These are phyloP conservation scores for Chaenodraco wilsoni DNA, from an alignment of 2,797 vertebrate species.

Conservation along the genomic window DNA sequence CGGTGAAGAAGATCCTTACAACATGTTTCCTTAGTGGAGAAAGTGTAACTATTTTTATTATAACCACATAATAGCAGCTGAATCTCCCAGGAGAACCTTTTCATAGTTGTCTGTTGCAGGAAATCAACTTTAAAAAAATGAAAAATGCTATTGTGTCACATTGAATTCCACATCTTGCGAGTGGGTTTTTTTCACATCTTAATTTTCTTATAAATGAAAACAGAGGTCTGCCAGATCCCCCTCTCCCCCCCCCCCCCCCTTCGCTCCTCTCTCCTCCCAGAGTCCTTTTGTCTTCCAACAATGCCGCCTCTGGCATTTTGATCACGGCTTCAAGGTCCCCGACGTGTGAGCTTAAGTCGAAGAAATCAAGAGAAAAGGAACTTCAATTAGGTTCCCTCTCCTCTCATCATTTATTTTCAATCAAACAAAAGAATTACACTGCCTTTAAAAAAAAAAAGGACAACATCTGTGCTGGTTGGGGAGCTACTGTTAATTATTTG, in stretches of 20 bases:
- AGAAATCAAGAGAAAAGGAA: conserved; percentile 39
- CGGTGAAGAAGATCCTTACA: conserved; percentile 7
- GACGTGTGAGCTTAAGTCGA: conserved; percentile 31
- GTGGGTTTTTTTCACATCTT: conserved; percentile 10
- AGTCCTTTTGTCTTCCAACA: conserved; percentile 48
- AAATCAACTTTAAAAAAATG: conserved; percentile 29
- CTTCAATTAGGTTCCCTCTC: conserved; percentile 37
- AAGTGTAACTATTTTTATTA: conserved; percentile 20
- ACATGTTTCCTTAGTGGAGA: not conserved
- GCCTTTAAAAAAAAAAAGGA: not conserved
- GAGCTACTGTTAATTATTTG: conserved; percentile 4
- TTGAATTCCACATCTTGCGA: conserved; percentile 17
- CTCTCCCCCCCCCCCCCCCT: not conserved
- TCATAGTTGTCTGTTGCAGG: conserved; percentile 21
- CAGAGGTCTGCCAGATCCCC: conserved; percentile 13
- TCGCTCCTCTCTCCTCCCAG: not conserved
- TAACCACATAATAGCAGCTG: conserved; percentile 19
- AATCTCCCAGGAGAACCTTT: conserved; percentile 13
- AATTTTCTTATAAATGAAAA: conserved; percentile 24
- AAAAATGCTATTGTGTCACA: not conserved
- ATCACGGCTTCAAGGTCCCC: conserved; percentile 53
- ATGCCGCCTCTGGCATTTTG: conserved; percentile 42
- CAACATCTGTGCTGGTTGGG: conserved; percentile 20
- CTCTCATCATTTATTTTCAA: conserved; percentile 53
- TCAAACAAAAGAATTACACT: conserved; percentile 34